Percentiles rank a stretch among this genome's conserved stretches.
Evolutionary conservation across 1,140 invertebrate species (phyloP).

Genomic region (Arctopsyche grandis): DNA sequence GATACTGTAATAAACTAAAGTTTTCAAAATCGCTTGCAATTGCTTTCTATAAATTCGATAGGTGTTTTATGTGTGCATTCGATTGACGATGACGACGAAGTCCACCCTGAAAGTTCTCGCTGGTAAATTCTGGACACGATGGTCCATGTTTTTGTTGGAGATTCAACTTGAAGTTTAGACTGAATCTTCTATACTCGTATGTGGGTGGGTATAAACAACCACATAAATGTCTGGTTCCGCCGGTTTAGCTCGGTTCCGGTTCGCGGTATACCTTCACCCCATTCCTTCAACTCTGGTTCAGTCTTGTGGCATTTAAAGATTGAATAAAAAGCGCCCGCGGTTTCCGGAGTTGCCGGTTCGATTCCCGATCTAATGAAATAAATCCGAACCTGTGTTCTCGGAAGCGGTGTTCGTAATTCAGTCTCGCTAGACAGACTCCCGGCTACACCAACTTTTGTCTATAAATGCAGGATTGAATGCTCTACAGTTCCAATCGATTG

Average conservation of each 20-base stretch:
- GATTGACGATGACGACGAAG: background rate
- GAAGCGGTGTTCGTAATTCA: conserved; percentile 40
- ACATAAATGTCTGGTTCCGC: conserved; percentile 37
- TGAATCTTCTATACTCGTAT: background rate
- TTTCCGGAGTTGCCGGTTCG: conserved; percentile 35
- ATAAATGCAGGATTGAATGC: background rate
- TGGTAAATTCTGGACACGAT: conserved; percentile 16
- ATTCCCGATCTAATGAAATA: conserved; percentile 51
- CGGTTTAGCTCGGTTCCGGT: conserved; percentile 31
- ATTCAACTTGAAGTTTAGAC: background rate
- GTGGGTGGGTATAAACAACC: conserved; percentile 3
- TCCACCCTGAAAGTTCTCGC: background rate
- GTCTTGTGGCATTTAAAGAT: conserved; percentile 33
- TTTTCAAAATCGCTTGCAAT: too few relatives aligned
- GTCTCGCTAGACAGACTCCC: conserved; percentile 27
- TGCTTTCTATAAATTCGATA: too few relatives aligned
- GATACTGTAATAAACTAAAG: too few relatives aligned
- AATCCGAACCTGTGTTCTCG: conserved; percentile 44
- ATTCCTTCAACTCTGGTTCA: conserved; percentile 8
- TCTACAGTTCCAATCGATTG: background rate
- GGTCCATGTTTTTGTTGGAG: background rate
- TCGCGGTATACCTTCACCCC: background rate
- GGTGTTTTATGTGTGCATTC: background rate
- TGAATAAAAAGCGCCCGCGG: conserved; percentile 40
- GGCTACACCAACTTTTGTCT: conserved; percentile 21